Evolutionary conservation across 2,113 vertebrate genomes (phyloP).

Genomic region (Melanotaenia duboulayi): DNA sequence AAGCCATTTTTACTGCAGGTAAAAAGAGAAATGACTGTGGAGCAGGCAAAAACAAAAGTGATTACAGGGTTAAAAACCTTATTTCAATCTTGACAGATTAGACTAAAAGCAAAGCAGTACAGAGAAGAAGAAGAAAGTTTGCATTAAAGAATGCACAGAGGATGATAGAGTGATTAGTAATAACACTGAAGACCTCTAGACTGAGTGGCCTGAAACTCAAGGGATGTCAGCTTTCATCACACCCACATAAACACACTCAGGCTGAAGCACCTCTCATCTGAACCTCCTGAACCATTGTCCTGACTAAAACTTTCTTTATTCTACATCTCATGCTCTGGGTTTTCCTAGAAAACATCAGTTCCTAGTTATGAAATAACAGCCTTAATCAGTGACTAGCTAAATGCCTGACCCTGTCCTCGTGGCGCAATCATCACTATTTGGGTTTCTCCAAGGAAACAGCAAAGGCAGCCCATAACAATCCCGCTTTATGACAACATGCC

Average conservation of each 20-base stretch:
- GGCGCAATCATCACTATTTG: slow-evolving; percentile 55
- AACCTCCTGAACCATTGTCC: slow-evolving; percentile 38
- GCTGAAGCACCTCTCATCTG: slow-evolving; percentile 21
- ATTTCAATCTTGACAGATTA: neutral
- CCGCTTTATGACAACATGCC: slow-evolving; percentile 43
- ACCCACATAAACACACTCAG: slow-evolving; percentile 27
- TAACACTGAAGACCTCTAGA: slow-evolving; percentile 56
- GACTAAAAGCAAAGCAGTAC: neutral
- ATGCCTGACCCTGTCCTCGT: slow-evolving; percentile 45
- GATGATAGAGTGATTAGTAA: slow-evolving; percentile 38
- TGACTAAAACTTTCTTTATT: slow-evolving; percentile 57
- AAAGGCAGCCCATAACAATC: slow-evolving; percentile 33
- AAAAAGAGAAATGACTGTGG: slow-evolving; percentile 4
- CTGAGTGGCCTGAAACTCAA: slow-evolving; percentile 44
- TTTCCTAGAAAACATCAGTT: slow-evolving; percentile 59
- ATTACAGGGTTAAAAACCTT: slow-evolving; percentile 3
- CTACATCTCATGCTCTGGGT: slow-evolving; percentile 48
- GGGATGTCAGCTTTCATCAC: slow-evolving; percentile 40
- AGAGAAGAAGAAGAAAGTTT: neutral
- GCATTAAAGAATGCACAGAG: slow-evolving; percentile 29
- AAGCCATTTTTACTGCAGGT: slow-evolving; percentile 1
- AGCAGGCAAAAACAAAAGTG: neutral
- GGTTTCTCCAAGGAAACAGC: slow-evolving; percentile 70
- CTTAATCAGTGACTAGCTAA: slow-evolving; percentile 62
- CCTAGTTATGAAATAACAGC: slow-evolving; percentile 65